Evolutionary conservation across 2,888 invertebrate genomes (phyloP).

Genomic region (Smittia aterrima): DNA sequence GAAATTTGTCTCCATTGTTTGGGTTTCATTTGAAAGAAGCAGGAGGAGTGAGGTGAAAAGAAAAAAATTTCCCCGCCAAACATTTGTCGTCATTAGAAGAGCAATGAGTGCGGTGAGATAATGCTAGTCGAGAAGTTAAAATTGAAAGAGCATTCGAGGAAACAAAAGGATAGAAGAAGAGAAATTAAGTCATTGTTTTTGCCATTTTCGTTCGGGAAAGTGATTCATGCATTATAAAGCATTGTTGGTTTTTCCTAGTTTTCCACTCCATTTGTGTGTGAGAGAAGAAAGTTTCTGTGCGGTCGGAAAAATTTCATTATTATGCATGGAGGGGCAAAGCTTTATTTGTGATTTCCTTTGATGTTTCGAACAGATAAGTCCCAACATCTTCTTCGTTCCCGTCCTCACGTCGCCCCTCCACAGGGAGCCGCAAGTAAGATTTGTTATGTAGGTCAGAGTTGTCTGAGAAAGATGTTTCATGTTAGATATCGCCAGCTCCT

Average conservation of each 20-base stretch:
- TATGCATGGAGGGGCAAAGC: not conserved
- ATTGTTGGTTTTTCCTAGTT: not conserved
- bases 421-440: not conserved
- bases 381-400: not conserved
- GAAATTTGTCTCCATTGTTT: constrained; percentile 11
- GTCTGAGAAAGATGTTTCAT: not conserved
- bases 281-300: not conserved
- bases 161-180: not conserved
- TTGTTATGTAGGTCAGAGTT: constrained; percentile 5
- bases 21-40: not conserved
- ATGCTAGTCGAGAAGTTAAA: not conserved
- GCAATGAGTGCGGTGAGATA: not conserved
- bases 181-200: not conserved
- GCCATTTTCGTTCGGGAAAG: not conserved
- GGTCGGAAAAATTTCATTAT: constrained; percentile 8
- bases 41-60: not conserved
- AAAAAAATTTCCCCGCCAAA: not conserved
- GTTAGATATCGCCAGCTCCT: not conserved
- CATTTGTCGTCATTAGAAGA: constrained; percentile 4
- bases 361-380: not conserved
- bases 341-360: not conserved
- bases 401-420: not conserved
- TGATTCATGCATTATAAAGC: not conserved
- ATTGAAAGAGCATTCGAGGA: not conserved
- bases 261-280: not conserved